Base-by-base conservation (phyloP, 2,888 invertebrate genomes). In the Drosophila subquinaria region DNA sequence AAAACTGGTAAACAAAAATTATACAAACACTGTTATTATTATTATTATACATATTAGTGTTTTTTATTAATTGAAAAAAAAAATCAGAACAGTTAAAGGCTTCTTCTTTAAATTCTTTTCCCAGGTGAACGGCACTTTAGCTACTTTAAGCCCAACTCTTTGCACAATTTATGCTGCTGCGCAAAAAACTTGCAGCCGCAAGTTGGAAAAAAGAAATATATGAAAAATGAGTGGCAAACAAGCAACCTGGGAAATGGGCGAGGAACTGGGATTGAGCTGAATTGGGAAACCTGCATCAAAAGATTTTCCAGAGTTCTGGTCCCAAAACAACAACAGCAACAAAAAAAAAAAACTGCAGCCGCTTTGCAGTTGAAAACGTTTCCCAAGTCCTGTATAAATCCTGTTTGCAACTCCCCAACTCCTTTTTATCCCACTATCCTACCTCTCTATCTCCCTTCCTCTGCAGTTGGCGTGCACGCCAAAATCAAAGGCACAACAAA, bases 181-280 rank as follows among this genome's bases (percentile, higher is more conserved):
- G 55, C 43, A 38, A 40, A 64, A 50, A 55, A 56, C 17, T 27
- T 20, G 53, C 50, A 51, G 45, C 56, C 56, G 56, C 56, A 42
- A 48, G 5, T 30, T 8, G 30, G 11, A 47, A 63, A 30, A n/a
- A n/a, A n/a, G 45, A 45, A 27, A 57, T 35, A 13, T 38, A 86
- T 83, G 82, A 73, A 85, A 88, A 85, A 79, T 81, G 75, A 75
- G 69, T 74, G n/a, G 69, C 74, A 75, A 71, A 75, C 76, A 61
- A 53, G 66, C 45, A 48, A 53, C 64, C 53, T 13, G 63, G 43
- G 69, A 56, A 35, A 35, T 38, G 27, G 23, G 20, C 4, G 13
- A 23, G n/a, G 27, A 23, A 30, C 13, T 17, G 17, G 35, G 11
- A 35, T 11, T 17, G 50, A 35, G 50, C 20, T 20, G 56, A 79